These are phyloP conservation scores for Drosophila kuntzei DNA, from an alignment of 2,888 invertebrate genomes.

Conservation along the genomic window DNA sequence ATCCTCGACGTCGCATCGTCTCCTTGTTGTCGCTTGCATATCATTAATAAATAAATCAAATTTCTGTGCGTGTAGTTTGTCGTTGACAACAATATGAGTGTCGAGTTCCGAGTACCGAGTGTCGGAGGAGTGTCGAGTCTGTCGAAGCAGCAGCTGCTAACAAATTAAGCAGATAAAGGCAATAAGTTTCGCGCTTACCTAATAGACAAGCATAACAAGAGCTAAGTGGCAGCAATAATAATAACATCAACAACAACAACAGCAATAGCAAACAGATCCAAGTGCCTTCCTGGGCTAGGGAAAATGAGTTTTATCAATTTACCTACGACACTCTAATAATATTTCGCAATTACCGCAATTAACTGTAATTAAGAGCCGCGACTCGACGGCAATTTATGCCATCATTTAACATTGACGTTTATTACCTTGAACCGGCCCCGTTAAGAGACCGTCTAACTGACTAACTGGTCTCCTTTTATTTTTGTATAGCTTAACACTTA, in stretches of 20 bases:
- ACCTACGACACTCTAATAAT: conserved; percentile 72
- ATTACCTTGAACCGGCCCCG: conserved; percentile 40
- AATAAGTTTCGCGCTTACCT: conserved; percentile 63
- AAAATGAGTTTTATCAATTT: conserved; percentile 72
- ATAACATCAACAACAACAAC: conserved; percentile 8
- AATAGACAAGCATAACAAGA: conserved; percentile 68
- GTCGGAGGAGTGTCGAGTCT: conserved; percentile 7
- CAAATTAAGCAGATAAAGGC: conserved; percentile 79
- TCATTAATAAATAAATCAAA: conserved; percentile 83
- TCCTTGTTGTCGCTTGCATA: conserved; percentile 72
- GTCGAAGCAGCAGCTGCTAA: conserved; percentile 48
- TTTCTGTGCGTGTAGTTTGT: conserved; percentile 70
- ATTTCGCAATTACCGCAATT: conserved; percentile 83
- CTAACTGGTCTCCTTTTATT: neutral
- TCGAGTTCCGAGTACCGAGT: neutral
- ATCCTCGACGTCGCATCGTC: conserved; percentile 20
- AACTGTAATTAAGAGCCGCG: conserved; percentile 75
- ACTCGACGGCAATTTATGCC: conserved; percentile 61
- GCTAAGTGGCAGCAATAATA: conserved; percentile 42
- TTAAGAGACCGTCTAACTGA: conserved; percentile 20
- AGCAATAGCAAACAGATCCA: conserved; percentile 9
- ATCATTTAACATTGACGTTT: conserved; percentile 57
- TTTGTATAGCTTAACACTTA: conserved; percentile 46
- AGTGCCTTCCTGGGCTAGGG: conserved; percentile 24
- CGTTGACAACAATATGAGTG: conserved; percentile 23